Evolutionary conservation across 1,140 invertebrate species (phyloP), one percentile per base, ranked within the genome.

Genomic region (Pararge aegeria): DNA sequence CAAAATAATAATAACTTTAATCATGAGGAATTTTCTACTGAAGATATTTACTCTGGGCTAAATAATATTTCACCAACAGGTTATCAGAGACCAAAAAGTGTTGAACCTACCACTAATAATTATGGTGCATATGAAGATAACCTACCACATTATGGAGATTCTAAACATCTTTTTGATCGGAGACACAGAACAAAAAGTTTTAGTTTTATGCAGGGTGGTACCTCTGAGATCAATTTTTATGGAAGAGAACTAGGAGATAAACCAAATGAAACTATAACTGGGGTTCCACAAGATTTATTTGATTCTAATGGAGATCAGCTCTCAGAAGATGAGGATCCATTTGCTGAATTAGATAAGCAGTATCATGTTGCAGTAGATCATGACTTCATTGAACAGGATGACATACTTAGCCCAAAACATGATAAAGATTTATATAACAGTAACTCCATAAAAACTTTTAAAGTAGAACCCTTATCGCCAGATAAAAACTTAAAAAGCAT

Each of bases 321-420:
- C 7, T 78, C 75, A 34, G 87, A 88, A 21, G 84, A 87, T 20
- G 84, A 89, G 53, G 80, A 88, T 63, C 78, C 87, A 21, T 89
- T 89, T 76, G 85, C 79, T 46, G 85, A 88, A 57, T 64, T 89
- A 24, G 87, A 88, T 63, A 81, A 78, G 15, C 87, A 89, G 42
- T 89, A 89, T 69, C 87, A 89, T 80, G 83, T 89, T 38, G 79
- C 73, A 48, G 87, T 89, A 42, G 87, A 89, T 65, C 82, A 75
- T 54, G 83, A 78, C 58, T 89, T 89, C 48, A 78, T 87, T 55
- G 77, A 83, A 60, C 65, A 61, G 64, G 77, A 85, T 68, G 71
- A 79, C 34, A 60, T 69, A 44, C 64, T 64, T 21, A 72, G 44
- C 64, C 54, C 66, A 10, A 60, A 68, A 29, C 60, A 64, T 46